Conservation (phyloP, 2,797 vertebrate genomes). For the Australoheros facetus region DNA sequence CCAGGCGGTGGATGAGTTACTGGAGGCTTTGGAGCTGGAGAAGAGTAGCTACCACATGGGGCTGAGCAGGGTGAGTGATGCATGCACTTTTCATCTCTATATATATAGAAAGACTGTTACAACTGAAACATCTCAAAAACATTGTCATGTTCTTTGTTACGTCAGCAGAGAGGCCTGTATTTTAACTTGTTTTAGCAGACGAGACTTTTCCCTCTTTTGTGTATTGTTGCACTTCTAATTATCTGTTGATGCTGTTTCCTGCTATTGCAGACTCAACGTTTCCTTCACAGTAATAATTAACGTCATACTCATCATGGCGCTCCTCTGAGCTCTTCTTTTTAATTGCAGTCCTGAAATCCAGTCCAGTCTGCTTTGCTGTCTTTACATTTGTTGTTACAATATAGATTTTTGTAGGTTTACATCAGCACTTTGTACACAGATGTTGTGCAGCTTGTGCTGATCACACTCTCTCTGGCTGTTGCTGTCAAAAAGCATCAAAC, state of each 20-base stretch:
- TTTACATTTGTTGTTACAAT: neutral
- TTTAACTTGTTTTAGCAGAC: too few relatives aligned
- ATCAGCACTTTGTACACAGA: neutral
- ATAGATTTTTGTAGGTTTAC: neutral
- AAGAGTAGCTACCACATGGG: conserved; percentile 96
- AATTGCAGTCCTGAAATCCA: neutral
- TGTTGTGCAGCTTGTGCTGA: neutral
- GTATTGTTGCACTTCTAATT: too few relatives aligned
- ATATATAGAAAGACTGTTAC: too few relatives aligned
- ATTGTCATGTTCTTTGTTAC: too few relatives aligned
- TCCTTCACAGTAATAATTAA: neutral
- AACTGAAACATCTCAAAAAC: neutral
- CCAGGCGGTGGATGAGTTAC: conserved; percentile 93
- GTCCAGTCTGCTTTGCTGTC: neutral
- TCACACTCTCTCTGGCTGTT: neutral
- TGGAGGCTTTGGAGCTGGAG: conserved; percentile 94
- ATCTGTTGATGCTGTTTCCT: neutral
- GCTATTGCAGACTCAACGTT: neutral
- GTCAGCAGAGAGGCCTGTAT: too few relatives aligned
- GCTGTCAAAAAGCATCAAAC: neutral
- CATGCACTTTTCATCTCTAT: neutral
- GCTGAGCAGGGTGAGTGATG: conserved; percentile 87
- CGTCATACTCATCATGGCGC: too few relatives aligned
- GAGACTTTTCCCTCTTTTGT: too few relatives aligned
- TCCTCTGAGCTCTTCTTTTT: too few relatives aligned